These are phyloP conservation scores for Anhinga anhinga DNA, from an alignment of 2,113 vertebrate species.

Conservation along the genomic window DNA sequence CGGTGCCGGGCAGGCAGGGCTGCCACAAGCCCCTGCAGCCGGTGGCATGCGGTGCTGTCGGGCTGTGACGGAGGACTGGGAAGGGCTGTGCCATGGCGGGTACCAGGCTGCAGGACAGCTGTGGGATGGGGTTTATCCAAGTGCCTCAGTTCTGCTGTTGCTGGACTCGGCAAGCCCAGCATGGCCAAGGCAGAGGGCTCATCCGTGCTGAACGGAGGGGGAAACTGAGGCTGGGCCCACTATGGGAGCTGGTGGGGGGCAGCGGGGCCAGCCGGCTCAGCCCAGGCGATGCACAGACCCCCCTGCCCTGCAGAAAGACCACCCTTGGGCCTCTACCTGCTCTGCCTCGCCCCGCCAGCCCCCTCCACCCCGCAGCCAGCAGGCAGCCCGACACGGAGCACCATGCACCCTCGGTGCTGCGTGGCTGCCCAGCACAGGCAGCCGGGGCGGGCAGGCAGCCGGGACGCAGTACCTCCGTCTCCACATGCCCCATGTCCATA, in stretches of 20 bases:
- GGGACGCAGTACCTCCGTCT: slow-evolving; percentile 92
- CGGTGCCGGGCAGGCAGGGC: not conserved
- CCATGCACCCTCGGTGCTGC: not conserved
- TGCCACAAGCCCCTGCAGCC: not conserved
- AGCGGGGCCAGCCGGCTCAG: not conserved
- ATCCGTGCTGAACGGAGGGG: rapidly evolving
- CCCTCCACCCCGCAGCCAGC: not conserved
- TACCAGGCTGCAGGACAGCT: not conserved
- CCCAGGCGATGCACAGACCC: not conserved
- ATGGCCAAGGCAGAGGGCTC: rapidly evolving
- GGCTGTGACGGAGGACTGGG: not conserved
- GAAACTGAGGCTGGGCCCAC: not conserved
- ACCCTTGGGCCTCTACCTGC: not conserved
- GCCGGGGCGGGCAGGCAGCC: slow-evolving; percentile 30
- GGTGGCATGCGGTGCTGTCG: rapidly evolving
- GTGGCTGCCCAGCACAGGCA: slow-evolving; percentile 26
- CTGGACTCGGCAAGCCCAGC: not conserved
- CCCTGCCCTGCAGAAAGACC: not conserved
- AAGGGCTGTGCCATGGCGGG: not conserved
- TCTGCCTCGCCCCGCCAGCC: rapidly evolving
- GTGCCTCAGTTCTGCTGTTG: rapidly evolving
- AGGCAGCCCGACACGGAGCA: not conserved
- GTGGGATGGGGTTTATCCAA: not conserved
- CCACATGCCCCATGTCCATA: slow-evolving; percentile 93
- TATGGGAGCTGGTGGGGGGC: rapidly evolving